Percentiles rank a stretch among this genome's conserved stretches.
Conservation (phyloP, 1,140 invertebrate species). For the Drosophila ananassae region DNA sequence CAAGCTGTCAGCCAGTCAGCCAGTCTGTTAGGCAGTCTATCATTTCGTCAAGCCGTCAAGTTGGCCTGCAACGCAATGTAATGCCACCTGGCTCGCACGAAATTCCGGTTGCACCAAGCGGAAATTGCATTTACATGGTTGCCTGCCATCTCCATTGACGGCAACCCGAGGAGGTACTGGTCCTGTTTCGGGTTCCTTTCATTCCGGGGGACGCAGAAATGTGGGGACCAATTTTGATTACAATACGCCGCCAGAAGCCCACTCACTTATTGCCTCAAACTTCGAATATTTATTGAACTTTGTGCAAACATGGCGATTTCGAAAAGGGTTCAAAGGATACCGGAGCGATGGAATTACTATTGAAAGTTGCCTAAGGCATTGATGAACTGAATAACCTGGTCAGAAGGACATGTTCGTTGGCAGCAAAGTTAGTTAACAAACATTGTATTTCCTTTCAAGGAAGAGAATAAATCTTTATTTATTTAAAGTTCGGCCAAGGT, state of each 20-base stretch:
- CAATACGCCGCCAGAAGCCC: constrained; percentile 31
- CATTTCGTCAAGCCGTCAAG: constrained; percentile 50
- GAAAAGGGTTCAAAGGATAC: constrained; percentile 5
- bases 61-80: constrained; percentile 7
- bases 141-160: constrained; percentile 35
- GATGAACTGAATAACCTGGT: constrained; percentile 67
- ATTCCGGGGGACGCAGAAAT: not conserved
- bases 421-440: constrained; percentile 1
- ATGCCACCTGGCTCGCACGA: constrained; percentile 31
- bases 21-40: constrained; percentile 11
- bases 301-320: constrained; percentile 23
- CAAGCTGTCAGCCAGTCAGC: constrained; percentile 14
- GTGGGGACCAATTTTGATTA: constrained; percentile 29
- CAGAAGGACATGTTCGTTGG: constrained; percentile 29
- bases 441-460: not conserved
- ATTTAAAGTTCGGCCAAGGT: not conserved
- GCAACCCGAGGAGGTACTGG: not conserved
- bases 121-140: constrained; percentile 77
- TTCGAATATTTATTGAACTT: constrained; percentile 11
- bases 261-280: constrained; percentile 7
- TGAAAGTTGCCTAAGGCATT: constrained; percentile 42
- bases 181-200: constrained; percentile 10
- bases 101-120: constrained; percentile 74
- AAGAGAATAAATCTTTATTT: not conserved
- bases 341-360: not conserved